Evolutionary conservation across 2,113 vertebrate species (phyloP).

Genomic region (Nerophis lumbriciformis): DNA sequence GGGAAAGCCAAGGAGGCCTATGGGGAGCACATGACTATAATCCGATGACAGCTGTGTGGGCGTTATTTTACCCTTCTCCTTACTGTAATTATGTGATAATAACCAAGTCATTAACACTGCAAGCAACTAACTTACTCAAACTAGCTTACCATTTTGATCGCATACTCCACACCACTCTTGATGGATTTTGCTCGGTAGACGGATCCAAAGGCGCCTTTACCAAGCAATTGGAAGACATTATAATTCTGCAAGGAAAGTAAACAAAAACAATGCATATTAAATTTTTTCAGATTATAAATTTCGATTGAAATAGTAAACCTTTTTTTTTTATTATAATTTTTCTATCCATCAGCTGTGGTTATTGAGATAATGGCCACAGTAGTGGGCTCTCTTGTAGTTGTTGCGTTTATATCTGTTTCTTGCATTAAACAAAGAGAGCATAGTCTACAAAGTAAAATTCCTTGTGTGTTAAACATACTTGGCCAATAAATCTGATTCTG

Average conservation of each 20-base stretch:
- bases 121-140: not conserved
- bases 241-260: slow-evolving; percentile 79
- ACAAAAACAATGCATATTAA: not conserved
- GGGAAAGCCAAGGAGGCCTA: slow-evolving; percentile 15
- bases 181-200: slow-evolving; percentile 92
- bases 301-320: no score
- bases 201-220: slow-evolving; percentile 95
- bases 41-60: slow-evolving; percentile 2
- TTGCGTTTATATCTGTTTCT: no score
- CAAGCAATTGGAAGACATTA: slow-evolving; percentile 92
- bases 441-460: no score
- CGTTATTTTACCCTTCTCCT: not conserved
- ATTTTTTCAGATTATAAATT: not conserved
- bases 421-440: no score
- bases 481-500: no score
- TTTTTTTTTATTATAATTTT: no score
- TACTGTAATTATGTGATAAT: slow-evolving; percentile 10
- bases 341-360: no score
- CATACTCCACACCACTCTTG: slow-evolving; percentile 93
- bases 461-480: no score
- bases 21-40: slow-evolving; percentile 20
- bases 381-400: no score
- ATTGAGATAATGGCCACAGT: no score
- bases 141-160: slow-evolving; percentile 91
- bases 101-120: not conserved